These are phyloP conservation scores for Lytechinus pictus DNA, from an alignment of 35 echinoderm and acorn worm species.

Conservation along the genomic window DNA sequence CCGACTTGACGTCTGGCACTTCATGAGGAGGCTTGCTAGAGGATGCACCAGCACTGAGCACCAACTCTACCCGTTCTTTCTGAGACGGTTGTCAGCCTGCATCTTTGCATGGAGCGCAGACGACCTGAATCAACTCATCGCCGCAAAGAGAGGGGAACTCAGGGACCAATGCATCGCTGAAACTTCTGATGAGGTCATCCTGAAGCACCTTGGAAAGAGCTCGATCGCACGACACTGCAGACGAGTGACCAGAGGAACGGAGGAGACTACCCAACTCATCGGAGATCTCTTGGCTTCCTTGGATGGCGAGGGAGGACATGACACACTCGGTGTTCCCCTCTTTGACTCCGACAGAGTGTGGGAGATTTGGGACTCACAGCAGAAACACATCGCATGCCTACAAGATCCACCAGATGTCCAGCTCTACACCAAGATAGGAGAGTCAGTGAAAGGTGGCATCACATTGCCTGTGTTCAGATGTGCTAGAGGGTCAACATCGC, in stretches of 20 bases:
- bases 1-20: constrained; percentile 87
- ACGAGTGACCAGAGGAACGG: constrained; percentile 42
- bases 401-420: constrained; percentile 50
- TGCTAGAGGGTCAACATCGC: constrained; percentile 66
- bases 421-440: constrained; percentile 53
- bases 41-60: constrained; percentile 69
- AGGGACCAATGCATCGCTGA: neutral
- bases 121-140: constrained; percentile 7
- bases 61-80: constrained; percentile 63
- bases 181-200: constrained; percentile 17
- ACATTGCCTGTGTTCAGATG: constrained; percentile 48
- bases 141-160: constrained; percentile 24
- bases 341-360: no score
- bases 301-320: no score
- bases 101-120: constrained; percentile 73
- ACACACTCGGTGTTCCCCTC: no score
- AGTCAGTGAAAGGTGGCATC: neutral
- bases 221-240: constrained; percentile 62
- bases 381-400: constrained; percentile 56
- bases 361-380: constrained; percentile 52
- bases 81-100: constrained; percentile 54
- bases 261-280: constrained; percentile 51
- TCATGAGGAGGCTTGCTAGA: constrained; percentile 71
- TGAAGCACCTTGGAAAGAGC: constrained; percentile 24
- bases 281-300: no score